phyloP scores from a whole-genome alignment of 2,888 invertebrate genomes.

The Clanis bilineata region DNA sequence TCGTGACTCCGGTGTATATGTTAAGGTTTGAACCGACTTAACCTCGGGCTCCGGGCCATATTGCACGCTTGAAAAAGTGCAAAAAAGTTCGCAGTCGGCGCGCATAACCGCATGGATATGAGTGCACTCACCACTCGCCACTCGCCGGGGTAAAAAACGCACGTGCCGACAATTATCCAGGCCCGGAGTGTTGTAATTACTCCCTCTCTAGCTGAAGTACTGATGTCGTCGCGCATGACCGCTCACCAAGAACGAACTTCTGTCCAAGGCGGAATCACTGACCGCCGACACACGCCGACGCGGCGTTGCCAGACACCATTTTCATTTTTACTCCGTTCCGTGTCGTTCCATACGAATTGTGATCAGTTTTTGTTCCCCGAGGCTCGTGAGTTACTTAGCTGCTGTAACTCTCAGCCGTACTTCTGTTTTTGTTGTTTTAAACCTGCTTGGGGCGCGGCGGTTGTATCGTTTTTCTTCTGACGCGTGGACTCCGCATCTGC shows the following conservation, averaged over 20 bases:
- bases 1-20: conserved; percentile 53
- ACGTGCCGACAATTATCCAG: conserved; percentile 76
- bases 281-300: conserved; percentile 68
- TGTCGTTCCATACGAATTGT: conserved; percentile 16
- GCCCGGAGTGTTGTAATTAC: conserved; percentile 54
- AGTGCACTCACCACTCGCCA: too few species aligned
- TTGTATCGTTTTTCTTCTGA: conserved; percentile 48
- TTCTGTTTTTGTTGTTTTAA: conserved; percentile 56
- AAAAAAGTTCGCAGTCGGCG: conserved; percentile 59
- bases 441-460: conserved; percentile 44
- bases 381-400: conserved; percentile 38
- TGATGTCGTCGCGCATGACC: conserved; percentile 55
- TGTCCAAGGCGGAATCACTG: conserved; percentile 55
- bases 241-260: conserved; percentile 60
- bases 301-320: conserved; percentile 35
- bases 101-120: conserved; percentile 38
- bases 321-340: conserved; percentile 21
- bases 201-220: conserved; percentile 33
- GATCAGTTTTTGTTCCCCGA: conserved; percentile 41
- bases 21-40: conserved; percentile 60
- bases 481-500: conserved; percentile 48
- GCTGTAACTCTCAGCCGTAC: conserved; percentile 41
- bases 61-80: conserved; percentile 58
- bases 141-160: conserved; percentile 62
- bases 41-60: conserved; percentile 63